Conservation (phyloP, 2,113 vertebrate genomes). For the Anguilla japonica region DNA sequence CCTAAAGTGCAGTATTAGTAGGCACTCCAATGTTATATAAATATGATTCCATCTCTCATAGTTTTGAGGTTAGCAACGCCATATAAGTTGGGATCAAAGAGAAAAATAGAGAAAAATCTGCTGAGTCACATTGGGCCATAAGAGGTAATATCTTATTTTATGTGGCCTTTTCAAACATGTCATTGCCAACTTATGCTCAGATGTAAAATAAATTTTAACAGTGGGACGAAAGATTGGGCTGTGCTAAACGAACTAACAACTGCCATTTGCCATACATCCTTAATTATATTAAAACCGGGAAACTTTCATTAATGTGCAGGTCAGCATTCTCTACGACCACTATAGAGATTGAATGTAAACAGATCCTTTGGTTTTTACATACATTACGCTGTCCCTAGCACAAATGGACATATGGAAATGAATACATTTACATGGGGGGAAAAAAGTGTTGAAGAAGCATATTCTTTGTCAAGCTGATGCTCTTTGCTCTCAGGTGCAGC, state of each 20-base stretch:
- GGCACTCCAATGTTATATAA: not conserved
- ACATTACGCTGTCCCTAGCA: too few species aligned
- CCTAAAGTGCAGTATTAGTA: slow-evolving; percentile 42
- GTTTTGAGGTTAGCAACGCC: not conserved
- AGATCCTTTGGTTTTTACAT: too few species aligned
- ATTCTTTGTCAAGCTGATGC: not conserved
- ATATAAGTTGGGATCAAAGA: not conserved
- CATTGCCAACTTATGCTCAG: not conserved
- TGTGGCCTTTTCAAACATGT: not conserved
- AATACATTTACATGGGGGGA: not conserved
- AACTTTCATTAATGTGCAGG: too few species aligned
- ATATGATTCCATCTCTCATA: not conserved
- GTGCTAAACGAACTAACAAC: too few species aligned
- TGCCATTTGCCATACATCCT: too few species aligned
- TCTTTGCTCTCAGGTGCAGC: not conserved
- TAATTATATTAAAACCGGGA: too few species aligned
- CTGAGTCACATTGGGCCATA: not conserved
- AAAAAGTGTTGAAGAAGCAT: not conserved
- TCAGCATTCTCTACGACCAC: too few species aligned
- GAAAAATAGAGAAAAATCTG: not conserved
- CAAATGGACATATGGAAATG: not conserved
- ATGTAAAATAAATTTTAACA: too few species aligned
- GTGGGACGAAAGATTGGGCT: too few species aligned
- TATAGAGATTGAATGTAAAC: too few species aligned
- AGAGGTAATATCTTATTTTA: too few species aligned